These are phyloP conservation scores for Trematomus loennbergii DNA, from an alignment of 2,113 vertebrate genomes.

Conservation along the genomic window DNA sequence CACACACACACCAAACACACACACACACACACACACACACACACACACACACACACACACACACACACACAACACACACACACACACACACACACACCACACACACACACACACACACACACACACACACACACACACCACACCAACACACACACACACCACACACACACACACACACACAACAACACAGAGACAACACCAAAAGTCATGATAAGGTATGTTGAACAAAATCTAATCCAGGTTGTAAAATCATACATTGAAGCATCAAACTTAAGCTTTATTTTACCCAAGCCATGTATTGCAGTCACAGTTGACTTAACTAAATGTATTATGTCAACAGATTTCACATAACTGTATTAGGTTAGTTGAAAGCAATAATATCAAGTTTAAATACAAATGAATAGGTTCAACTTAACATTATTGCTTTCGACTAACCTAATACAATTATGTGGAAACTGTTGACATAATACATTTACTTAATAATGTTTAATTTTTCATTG, in stretches of 20 bases:
- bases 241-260: neutral
- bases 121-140: constrained; percentile 3
- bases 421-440: too few species aligned
- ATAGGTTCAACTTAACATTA: too few species aligned
- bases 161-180: constrained; percentile 8
- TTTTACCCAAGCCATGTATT: neutral
- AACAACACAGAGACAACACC: too few species aligned
- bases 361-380: too few species aligned
- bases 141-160: constrained; percentile 3
- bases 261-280: neutral
- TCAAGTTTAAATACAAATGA: too few species aligned
- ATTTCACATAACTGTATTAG: too few species aligned
- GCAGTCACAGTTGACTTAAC: neutral
- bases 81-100: constrained; percentile 9
- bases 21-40: constrained; percentile 3
- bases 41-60: constrained; percentile 7
- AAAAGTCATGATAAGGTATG: neutral
- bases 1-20: constrained; percentile 11
- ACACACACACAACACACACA: neutral
- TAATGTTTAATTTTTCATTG: too few species aligned
- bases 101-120: constrained; percentile 1
- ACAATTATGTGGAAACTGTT: too few species aligned
- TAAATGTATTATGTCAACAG: too few species aligned
- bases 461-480: too few species aligned
- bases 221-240: neutral